These are phyloP conservation scores for Atlantisia rogersi DNA, from an alignment of 2,113 vertebrate genomes.

Conservation along the genomic window DNA sequence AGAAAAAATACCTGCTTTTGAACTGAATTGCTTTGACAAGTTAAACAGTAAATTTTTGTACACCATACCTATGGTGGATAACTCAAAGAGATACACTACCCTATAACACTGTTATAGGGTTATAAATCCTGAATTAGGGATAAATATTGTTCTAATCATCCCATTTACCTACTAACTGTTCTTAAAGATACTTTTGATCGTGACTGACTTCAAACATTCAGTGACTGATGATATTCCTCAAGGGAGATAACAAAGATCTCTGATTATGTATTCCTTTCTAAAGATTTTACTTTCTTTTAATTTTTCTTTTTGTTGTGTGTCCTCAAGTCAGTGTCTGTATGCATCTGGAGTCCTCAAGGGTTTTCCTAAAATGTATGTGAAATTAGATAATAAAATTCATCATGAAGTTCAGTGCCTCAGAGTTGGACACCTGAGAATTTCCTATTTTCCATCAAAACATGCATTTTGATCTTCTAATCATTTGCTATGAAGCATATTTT, in stretches of 20 bases:
- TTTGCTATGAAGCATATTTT: background rate
- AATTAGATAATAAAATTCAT: slow-evolving; percentile 15
- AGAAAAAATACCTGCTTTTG: background rate
- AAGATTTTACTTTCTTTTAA: background rate
- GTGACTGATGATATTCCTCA: background rate
- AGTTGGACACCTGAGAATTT: background rate
- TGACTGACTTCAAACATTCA: background rate
- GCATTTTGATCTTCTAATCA: background rate
- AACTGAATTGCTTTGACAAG: background rate
- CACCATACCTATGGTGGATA: background rate
- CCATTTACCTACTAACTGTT: background rate
- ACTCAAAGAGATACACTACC: background rate
- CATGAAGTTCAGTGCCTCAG: background rate
- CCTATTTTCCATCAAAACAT: background rate
- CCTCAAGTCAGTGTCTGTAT: background rate
- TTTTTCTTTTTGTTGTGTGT: background rate
- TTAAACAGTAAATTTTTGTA: background rate
- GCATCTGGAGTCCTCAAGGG: background rate
- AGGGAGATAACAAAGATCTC: background rate
- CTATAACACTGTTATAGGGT: background rate
- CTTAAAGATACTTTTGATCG: background rate
- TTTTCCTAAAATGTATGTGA: background rate
- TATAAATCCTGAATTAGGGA: background rate
- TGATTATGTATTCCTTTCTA: background rate
- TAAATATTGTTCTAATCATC: background rate